Evolutionary conservation across 2,888 invertebrate genomes (phyloP).

Genomic region (Caenorhabditis plicata): DNA sequence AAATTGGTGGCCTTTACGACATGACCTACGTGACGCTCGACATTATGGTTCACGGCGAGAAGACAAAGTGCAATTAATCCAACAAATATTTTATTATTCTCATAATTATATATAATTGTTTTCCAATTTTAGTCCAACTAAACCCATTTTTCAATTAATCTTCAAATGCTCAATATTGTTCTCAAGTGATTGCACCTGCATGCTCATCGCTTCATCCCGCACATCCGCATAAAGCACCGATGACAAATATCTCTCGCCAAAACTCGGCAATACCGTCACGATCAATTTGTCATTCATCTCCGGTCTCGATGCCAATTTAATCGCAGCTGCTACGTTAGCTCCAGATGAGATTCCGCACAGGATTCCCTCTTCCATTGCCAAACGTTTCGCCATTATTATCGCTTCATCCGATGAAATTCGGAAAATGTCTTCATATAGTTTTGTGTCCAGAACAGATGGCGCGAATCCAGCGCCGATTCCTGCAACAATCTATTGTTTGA

Average conservation of each 20-base stretch:
- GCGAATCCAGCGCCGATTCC: conserved; percentile 63
- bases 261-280: conserved; percentile 61
- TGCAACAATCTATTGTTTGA: conserved; percentile 1
- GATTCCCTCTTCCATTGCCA: conserved; percentile 57
- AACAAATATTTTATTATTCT: conserved; percentile 3
- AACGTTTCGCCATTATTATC: conserved; percentile 52
- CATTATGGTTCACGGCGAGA: conserved; percentile 34
- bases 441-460: conserved; percentile 50
- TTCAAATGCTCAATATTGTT: conserved; percentile 50
- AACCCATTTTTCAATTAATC: no score
- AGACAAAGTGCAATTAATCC: conserved; percentile 28
- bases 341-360: conserved; percentile 61
- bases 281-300: conserved; percentile 59
- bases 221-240: conserved; percentile 55
- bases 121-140: no score
- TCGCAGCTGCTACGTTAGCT: conserved; percentile 58
- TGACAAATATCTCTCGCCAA: conserved; percentile 63
- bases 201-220: conserved; percentile 48
- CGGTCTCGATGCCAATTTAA: conserved; percentile 50
- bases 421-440: conserved; percentile 54
- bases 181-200: conserved; percentile 52
- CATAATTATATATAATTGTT: no score
- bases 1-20: conserved; percentile 39
- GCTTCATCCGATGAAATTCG: conserved; percentile 53
- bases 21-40: conserved; percentile 45